phyloP scores from a whole-genome alignment of 2,888 invertebrate genomes.

The Hydrotaea cyrtoneurina region DNA sequence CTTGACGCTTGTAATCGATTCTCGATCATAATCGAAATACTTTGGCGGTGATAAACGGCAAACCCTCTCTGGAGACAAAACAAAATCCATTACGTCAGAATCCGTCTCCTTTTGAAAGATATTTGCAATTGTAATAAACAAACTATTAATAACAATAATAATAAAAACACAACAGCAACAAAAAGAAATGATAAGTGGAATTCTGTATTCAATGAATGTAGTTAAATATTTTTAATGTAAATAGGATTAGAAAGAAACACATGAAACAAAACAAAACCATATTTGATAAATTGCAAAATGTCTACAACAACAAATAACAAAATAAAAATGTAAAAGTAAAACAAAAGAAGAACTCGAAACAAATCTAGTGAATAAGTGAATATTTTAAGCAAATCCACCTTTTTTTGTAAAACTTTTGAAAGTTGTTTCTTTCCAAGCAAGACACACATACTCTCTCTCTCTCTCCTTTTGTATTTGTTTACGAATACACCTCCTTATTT shows the following conservation, averaged over 20 bases:
- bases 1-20: too few relatives aligned
- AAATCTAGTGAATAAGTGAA: conserved; percentile 26
- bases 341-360: conserved; percentile 8
- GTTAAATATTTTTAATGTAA: conserved; percentile 60
- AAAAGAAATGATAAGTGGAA: not conserved
- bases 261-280: not conserved
- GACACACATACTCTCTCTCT: not conserved
- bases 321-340: too few relatives aligned
- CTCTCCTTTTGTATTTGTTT: not conserved
- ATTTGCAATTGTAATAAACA: conserved; percentile 1
- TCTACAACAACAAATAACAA: conserved; percentile 26
- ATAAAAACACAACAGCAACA: not conserved
- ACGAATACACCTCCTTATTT: conserved; percentile 15
- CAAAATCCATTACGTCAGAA: conserved; percentile 31
- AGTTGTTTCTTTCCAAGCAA: not conserved
- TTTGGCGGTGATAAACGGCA: too few relatives aligned
- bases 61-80: not conserved
- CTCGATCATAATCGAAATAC: too few relatives aligned
- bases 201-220: conserved; percentile 53
- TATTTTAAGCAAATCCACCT: conserved; percentile 28
- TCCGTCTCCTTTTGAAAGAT: conserved; percentile 17
- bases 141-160: not conserved
- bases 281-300: not conserved
- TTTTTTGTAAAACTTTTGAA: conserved; percentile 27
- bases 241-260: conserved; percentile 36